Conservation (phyloP, 2,888 invertebrate species). For the Azorinus chamasolen region DNA sequence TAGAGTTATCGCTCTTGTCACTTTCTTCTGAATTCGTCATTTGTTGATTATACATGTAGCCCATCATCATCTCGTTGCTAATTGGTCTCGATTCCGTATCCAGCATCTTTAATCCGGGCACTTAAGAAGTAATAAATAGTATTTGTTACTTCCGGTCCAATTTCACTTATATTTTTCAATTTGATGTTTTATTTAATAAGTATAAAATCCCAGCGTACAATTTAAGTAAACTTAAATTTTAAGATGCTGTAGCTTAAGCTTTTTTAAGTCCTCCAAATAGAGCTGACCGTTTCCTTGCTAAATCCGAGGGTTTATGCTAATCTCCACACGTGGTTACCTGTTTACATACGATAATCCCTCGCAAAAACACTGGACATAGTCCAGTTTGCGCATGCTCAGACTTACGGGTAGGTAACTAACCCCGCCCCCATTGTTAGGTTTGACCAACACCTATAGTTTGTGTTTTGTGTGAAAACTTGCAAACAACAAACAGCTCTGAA, state of each 20-base stretch:
- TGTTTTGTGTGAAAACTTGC: too few species aligned
- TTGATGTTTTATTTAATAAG: too few species aligned
- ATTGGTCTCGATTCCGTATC: slow-evolving; percentile 56
- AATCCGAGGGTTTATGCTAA: slow-evolving; percentile 65
- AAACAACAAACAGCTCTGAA: too few species aligned
- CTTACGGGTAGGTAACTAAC: slow-evolving; percentile 47
- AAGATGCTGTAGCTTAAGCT: too few species aligned
- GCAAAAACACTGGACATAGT: slow-evolving; percentile 37
- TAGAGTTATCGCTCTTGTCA: slow-evolving; percentile 50
- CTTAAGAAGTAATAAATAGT: slow-evolving; percentile 28
- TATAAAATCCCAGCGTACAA: too few species aligned
- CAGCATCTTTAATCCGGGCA: slow-evolving; percentile 60
- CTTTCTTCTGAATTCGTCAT: slow-evolving; percentile 41
- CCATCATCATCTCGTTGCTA: slow-evolving; percentile 51
- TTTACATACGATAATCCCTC: slow-evolving; percentile 65
- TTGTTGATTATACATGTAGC: slow-evolving; percentile 61
- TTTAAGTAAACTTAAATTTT: too few species aligned
- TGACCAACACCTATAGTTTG: too few species aligned
- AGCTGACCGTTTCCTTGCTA: slow-evolving; percentile 56
- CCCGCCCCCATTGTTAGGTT: slow-evolving; percentile 33
- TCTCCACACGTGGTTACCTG: slow-evolving; percentile 65
- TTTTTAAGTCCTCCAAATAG: too few species aligned
- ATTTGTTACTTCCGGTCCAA: too few species aligned
- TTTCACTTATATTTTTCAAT: not conserved
- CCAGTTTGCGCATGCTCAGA: slow-evolving; percentile 52